A percentile compares a stretch with the other conserved stretches of the same genome.
Evolutionary conservation across 2,888 invertebrate species (phyloP).

Genomic region (Agrotis exclamationis): DNA sequence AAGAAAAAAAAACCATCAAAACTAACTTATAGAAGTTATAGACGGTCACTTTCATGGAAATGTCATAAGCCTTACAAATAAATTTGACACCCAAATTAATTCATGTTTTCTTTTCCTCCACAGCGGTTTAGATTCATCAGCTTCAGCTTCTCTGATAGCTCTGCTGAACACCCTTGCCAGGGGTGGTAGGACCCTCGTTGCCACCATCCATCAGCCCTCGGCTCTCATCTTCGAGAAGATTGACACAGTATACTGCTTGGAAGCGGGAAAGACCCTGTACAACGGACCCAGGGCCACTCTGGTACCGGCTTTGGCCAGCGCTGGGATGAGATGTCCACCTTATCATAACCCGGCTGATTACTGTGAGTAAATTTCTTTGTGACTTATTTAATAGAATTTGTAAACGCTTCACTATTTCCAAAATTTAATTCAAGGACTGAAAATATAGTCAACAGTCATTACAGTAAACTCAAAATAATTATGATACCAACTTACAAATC

Average conservation of each 20-base stretch:
- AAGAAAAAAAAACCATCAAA: no score
- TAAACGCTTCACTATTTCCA: neutral
- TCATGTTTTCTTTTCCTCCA: neutral
- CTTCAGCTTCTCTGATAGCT: constrained; percentile 96
- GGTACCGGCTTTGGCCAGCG: constrained; percentile 94
- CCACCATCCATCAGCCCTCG: constrained; percentile 98
- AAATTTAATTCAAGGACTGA: neutral
- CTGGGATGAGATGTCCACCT: constrained; percentile 95
- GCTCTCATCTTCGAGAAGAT: constrained; percentile 98
- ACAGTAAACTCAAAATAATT: neutral
- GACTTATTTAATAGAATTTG: neutral
- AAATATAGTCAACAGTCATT: neutral
- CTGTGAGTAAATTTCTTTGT: constrained; percentile 91
- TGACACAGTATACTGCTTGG: constrained; percentile 96
- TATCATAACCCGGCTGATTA: constrained; percentile 99
- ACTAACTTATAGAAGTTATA: no score
- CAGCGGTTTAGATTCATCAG: constrained; percentile 97
- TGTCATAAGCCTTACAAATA: no score
- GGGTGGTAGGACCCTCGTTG: constrained; percentile 97
- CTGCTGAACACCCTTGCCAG: constrained; percentile 95
- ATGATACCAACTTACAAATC: neutral
- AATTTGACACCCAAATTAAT: neutral
- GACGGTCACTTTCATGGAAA: no score
- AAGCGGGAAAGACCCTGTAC: constrained; percentile 96
- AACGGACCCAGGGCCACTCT: constrained; percentile 94